phyloP scores from a whole-genome alignment of 2,113 vertebrate genomes.

The Poicephalus meyeri region DNA sequence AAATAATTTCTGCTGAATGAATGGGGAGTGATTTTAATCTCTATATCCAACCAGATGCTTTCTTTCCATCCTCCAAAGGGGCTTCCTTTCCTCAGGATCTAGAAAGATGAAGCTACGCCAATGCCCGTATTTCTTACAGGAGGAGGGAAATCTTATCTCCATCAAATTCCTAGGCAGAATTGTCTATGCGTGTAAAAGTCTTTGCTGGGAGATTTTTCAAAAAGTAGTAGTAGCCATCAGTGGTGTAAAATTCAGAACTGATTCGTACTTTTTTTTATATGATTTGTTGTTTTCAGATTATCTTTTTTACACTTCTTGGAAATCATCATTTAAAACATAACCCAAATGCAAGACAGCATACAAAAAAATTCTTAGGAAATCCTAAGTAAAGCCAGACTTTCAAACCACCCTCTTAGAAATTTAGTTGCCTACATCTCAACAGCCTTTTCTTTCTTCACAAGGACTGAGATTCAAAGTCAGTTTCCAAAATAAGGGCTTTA shows the following conservation, averaged over 20 bases:
- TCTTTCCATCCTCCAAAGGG: background rate
- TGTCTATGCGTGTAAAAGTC: background rate
- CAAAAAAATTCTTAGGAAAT: background rate
- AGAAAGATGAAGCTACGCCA: background rate
- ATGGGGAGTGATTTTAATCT: background rate
- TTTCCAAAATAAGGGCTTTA: background rate
- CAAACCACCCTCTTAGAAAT: background rate
- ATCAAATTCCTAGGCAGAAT: background rate
- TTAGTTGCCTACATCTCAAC: background rate
- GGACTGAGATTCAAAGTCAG: background rate
- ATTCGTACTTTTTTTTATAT: background rate
- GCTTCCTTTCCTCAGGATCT: background rate
- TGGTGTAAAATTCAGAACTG: background rate
- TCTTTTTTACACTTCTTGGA: background rate
- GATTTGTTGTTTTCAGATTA: background rate
- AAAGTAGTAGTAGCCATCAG: background rate
- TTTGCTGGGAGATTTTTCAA: background rate
- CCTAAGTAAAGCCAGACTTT: background rate
- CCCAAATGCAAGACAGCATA: background rate
- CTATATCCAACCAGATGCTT: background rate
- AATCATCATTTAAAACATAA: background rate
- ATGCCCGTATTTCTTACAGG: background rate
- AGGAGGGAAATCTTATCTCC: background rate
- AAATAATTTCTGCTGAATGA: background rate
- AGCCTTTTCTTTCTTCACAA: background rate